Conservation (phyloP, 35 echinoderm and acorn worm genomes). For the Lytechinus pictus region DNA sequence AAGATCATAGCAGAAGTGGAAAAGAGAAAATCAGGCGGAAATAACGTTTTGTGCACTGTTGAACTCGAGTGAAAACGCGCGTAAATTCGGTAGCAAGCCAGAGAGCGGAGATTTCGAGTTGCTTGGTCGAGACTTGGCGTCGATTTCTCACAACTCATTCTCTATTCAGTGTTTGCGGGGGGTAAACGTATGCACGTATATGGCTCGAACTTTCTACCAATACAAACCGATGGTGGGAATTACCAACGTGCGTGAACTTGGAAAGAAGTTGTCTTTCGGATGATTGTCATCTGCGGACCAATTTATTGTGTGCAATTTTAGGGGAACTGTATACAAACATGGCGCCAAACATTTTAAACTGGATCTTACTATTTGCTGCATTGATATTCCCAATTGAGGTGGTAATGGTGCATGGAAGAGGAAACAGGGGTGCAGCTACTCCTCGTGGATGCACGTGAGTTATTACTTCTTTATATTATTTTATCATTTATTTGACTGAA, state of each 20-base stretch:
- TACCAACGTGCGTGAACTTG: not conserved
- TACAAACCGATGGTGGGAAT: not conserved
- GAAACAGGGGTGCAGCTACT: not conserved
- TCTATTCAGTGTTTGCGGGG: not conserved
- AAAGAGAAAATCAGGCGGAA: not conserved
- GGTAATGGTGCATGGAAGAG: not conserved
- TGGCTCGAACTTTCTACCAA: not conserved
- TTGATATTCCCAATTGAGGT: not conserved
- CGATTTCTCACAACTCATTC: not conserved
- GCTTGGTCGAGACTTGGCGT: not conserved
- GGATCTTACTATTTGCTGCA: not conserved
- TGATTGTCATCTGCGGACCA: not conserved
- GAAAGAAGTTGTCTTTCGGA: not conserved
- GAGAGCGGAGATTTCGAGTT: not conserved
- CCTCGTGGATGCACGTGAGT: not conserved
- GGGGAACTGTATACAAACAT: not conserved
- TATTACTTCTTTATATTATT: no score
- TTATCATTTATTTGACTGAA: no score
- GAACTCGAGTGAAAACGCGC: no score
- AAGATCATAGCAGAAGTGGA: no score
- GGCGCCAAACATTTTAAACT: not conserved
- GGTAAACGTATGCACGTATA: not conserved
- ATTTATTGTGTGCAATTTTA: not conserved
- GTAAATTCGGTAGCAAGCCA: no score
- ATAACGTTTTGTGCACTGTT: not conserved